A percentile compares a stretch with the other conserved stretches of the same genome.
phyloP scores from a whole-genome alignment of 2,888 invertebrate genomes.

The Ectemnius cavifrons region DNA sequence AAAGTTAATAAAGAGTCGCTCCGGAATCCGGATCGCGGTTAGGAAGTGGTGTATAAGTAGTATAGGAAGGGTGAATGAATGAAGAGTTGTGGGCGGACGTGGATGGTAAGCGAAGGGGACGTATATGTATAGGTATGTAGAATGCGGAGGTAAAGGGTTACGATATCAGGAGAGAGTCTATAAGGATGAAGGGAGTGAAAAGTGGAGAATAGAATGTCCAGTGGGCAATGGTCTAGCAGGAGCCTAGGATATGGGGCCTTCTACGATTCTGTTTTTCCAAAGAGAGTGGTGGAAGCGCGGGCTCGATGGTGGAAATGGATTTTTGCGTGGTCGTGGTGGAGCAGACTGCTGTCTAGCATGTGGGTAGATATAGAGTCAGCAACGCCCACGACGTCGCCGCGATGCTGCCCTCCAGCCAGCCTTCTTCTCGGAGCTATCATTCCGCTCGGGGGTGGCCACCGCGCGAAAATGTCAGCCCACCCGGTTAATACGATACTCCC shows the following conservation, averaged over 20 bases:
- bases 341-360: constrained; percentile 58
- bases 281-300: no score
- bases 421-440: not conserved
- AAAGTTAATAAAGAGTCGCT: no score
- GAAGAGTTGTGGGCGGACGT: no score
- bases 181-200: no score
- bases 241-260: constrained; percentile 3
- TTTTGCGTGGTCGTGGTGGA: constrained; percentile 68
- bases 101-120: no score
- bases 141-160: no score
- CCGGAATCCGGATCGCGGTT: no score
- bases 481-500: constrained; percentile 66
- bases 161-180: no score
- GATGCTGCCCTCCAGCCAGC: constrained; percentile 41
- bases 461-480: constrained; percentile 69
- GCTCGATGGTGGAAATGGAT: constrained; percentile 62
- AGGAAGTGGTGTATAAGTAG: no score
- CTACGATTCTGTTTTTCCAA: constrained; percentile 62
- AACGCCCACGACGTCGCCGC: constrained; percentile 72
- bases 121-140: no score
- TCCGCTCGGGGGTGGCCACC: constrained; percentile 42
- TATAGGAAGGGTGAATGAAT: no score
- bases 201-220: no score
- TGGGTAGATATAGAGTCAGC: constrained; percentile 63
- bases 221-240: not conserved